Percentiles rank a stretch among this genome's conserved stretches.
Conservation (phyloP, 2,888 invertebrate species). For the Leptinotarsa juncta region DNA sequence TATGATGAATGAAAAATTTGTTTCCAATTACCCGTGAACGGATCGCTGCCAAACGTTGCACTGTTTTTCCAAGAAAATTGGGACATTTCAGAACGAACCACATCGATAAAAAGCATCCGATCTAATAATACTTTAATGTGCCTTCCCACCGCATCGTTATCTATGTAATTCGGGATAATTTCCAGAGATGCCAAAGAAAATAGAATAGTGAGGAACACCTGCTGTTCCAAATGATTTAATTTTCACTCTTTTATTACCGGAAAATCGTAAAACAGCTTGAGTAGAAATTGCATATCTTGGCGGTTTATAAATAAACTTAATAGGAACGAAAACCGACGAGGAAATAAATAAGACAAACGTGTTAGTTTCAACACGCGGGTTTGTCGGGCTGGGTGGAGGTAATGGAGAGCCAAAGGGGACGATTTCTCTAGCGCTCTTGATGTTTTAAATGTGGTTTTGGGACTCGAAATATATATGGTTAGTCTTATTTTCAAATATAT, state of each 20-base stretch:
- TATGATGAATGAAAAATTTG: background rate
- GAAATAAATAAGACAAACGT: conserved; percentile 28
- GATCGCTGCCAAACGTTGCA: background rate
- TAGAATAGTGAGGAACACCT: conserved; percentile 24
- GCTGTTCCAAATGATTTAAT: conserved; percentile 36
- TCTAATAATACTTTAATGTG: background rate
- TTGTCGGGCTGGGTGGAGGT: background rate
- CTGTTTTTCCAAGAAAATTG: conserved; percentile 1
- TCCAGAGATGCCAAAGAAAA: conserved; percentile 7
- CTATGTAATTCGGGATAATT: conserved; percentile 10
- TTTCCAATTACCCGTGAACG: background rate
- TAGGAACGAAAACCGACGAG: conserved; percentile 30
- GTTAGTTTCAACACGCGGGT: conserved; percentile 21
- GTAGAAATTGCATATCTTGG: conserved; percentile 27
- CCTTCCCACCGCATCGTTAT: conserved; percentile 11
- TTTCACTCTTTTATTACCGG: conserved; percentile 31
- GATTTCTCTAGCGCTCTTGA: background rate
- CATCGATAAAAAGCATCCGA: background rate
- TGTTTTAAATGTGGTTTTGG: no score
- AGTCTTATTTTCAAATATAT: no score
- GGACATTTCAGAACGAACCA: background rate
- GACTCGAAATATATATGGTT: no score
- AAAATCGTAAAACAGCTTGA: conserved; percentile 34
- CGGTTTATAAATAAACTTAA: conserved; percentile 34
- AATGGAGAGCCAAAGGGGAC: background rate